phyloP scores from a whole-genome alignment of 2,113 vertebrate species.

The Eudorcas thomsonii region DNA sequence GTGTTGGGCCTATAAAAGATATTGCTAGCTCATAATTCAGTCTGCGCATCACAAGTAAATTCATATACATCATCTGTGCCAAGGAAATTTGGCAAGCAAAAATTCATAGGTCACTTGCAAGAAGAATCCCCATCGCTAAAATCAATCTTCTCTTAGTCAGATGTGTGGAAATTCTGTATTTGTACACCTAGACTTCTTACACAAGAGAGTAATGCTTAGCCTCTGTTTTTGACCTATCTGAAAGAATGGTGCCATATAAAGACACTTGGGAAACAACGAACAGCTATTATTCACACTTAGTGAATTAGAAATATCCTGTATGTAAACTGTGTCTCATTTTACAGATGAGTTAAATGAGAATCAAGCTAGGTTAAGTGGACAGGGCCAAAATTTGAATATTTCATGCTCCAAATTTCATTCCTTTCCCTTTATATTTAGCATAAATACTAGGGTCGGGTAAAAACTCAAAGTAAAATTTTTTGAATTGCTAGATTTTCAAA shows the following conservation, averaged over 20 bases:
- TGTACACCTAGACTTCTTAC: not conserved
- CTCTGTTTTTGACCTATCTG: not conserved
- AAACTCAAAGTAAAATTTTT: not conserved
- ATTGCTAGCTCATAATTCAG: not conserved
- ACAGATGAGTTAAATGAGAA: not conserved
- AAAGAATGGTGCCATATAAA: not conserved
- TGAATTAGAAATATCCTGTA: not conserved
- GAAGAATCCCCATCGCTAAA: not conserved
- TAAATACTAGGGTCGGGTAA: not conserved
- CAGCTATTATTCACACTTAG: not conserved
- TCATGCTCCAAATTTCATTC: not conserved
- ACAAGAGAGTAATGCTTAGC: not conserved
- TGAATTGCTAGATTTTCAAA: not conserved
- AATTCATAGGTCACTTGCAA: not conserved
- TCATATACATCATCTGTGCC: not conserved
- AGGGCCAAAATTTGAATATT: not conserved
- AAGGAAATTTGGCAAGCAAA: not conserved
- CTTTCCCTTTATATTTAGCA: not conserved
- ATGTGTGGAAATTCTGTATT: not conserved
- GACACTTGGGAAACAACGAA: not conserved
- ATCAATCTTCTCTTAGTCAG: not conserved
- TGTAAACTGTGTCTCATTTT: not conserved
- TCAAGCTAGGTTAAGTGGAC: not conserved
- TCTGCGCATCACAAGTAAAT: not conserved
- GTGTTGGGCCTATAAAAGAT: not conserved